These are phyloP conservation scores for Sycophila texana DNA, from an alignment of 2,888 invertebrate genomes.

Conservation along the genomic window DNA sequence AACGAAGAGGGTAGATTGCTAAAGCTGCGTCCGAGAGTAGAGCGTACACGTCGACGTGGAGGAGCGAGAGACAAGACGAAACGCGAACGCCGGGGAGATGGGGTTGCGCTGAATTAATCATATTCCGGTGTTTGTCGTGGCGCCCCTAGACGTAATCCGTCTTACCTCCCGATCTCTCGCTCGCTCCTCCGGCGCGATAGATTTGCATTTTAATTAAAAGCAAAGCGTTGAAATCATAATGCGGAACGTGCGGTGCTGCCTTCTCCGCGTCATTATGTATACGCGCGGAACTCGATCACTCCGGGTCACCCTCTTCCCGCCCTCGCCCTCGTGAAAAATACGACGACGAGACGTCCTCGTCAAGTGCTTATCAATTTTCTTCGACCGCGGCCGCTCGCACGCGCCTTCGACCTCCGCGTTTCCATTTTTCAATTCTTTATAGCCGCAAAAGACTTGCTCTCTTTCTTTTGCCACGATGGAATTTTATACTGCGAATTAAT, in stretches of 20 bases:
- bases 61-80: slow-evolving; percentile 50
- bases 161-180: slow-evolving; percentile 73
- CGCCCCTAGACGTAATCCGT: slow-evolving; percentile 75
- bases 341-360: slow-evolving; percentile 7
- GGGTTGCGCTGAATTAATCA: slow-evolving; percentile 75
- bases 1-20: background rate
- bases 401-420: background rate
- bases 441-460: background rate
- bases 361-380: slow-evolving; percentile 47
- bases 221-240: slow-evolving; percentile 81
- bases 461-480: background rate
- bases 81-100: slow-evolving; percentile 64
- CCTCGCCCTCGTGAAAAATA: slow-evolving; percentile 1
- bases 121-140: slow-evolving; percentile 75
- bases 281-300: slow-evolving; percentile 47
- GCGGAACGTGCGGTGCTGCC: slow-evolving; percentile 74
- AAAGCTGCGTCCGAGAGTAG: background rate
- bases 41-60: slow-evolving; percentile 21
- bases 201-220: slow-evolving; percentile 81
- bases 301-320: background rate
- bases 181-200: slow-evolving; percentile 69
- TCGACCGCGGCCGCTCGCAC: slow-evolving; percentile 21
- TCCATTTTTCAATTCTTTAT: slow-evolving; percentile 28
- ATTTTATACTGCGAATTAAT: slow-evolving; percentile 6
- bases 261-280: slow-evolving; percentile 60